A percentile compares a stretch with the other conserved stretches of the same genome.
These are phyloP conservation scores for Zaprionus camerounensis DNA, from an alignment of 1,140 invertebrate genomes.

Conservation along the genomic window DNA sequence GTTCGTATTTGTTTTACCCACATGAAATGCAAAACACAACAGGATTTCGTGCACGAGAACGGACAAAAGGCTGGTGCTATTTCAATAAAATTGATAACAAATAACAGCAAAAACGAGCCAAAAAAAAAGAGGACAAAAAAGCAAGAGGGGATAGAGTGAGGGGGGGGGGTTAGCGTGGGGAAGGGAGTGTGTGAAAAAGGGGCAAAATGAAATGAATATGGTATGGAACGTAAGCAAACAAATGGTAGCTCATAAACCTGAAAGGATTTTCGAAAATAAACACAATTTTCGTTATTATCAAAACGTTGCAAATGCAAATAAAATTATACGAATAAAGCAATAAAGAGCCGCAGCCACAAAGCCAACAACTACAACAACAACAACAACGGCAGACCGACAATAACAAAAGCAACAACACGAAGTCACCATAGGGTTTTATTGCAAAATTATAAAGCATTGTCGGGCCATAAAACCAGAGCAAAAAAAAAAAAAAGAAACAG, in stretches of 20 bases:
- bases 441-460: conserved; percentile 45
- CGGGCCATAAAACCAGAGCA: conserved; percentile 35
- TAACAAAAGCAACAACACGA: neutral
- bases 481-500: neutral
- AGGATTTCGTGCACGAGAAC: neutral
- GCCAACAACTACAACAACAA: conserved; percentile 28
- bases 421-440: conserved; percentile 35
- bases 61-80: conserved; percentile 32
- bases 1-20: conserved; percentile 2
- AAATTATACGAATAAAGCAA: conserved; percentile 53
- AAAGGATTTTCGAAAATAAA: conserved; percentile 46
- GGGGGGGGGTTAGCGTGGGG: too few species aligned
- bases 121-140: neutral
- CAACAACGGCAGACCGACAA: conserved; percentile 8
- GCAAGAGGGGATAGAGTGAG: neutral
- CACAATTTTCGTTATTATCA: conserved; percentile 52
- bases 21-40: conserved; percentile 6
- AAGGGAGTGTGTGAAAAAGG: neutral
- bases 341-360: conserved; percentile 40
- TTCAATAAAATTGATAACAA: conserved; percentile 47
- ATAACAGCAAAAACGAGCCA: conserved; percentile 21
- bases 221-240: conserved; percentile 33
- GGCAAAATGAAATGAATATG: conserved; percentile 12
- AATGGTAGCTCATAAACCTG: conserved; percentile 48
- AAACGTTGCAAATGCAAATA: conserved; percentile 53